A percentile compares a stretch with the other conserved stretches of the same genome.
phyloP scores from a whole-genome alignment of 37 sponge, comb jelly and placozoan genomes.

The Mnemiopsis leidyi region DNA sequence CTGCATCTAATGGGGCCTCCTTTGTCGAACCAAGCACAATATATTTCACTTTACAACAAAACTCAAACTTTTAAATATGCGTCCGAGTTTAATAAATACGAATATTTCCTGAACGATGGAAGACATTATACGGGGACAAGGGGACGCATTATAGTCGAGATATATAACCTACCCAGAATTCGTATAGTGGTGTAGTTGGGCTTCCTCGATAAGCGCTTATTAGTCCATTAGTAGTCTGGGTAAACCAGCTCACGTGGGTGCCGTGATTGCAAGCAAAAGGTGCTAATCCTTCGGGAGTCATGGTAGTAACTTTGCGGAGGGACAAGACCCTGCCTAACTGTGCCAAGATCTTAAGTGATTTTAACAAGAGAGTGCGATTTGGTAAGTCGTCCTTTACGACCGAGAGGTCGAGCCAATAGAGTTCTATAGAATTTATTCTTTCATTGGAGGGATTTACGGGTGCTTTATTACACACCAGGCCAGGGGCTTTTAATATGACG shows the following conservation, averaged over 20 bases:
- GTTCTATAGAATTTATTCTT: too few species aligned
- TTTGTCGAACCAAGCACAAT: too few species aligned
- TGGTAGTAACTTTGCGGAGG: background rate
- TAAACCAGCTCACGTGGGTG: background rate
- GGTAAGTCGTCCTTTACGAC: background rate
- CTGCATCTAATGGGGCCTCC: background rate
- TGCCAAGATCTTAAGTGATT: background rate
- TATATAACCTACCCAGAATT: too few species aligned
- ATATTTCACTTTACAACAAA: background rate
- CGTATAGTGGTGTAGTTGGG: background rate
- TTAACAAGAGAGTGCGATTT: background rate
- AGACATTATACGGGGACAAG: too few species aligned
- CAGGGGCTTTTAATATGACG: too few species aligned
- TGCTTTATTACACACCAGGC: too few species aligned
- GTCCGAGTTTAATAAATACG: background rate
- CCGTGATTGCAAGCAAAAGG: background rate
- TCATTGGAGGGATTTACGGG: too few species aligned
- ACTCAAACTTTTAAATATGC: background rate
- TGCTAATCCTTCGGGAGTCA: background rate
- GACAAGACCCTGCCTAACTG: background rate
- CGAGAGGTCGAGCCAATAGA: too few species aligned
- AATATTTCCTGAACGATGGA: background rate
- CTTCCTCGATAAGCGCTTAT: background rate
- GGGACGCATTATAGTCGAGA: background rate
- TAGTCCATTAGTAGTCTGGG: background rate